These are phyloP conservation scores for Lordiphosa fenestrarum DNA, from an alignment of 2,888 invertebrate species.

Conservation along the genomic window DNA sequence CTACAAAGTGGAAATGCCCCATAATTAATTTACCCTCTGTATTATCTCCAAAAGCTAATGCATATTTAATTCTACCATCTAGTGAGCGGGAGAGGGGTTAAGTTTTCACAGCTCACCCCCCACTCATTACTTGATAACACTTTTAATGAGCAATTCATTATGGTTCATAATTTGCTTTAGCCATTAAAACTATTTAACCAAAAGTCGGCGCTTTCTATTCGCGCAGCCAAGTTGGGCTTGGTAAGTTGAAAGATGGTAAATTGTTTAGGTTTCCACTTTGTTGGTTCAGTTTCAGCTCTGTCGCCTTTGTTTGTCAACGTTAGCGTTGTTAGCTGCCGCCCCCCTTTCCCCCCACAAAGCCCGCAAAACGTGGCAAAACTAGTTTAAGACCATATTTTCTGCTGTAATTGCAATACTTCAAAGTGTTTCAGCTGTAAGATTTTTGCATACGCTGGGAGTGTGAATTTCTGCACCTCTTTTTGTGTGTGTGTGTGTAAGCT, in stretches of 20 bases:
- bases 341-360: conserved; percentile 18
- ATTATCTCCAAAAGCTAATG: no score
- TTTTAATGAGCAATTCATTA: no score
- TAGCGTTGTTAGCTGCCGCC: conserved; percentile 19
- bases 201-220: no score
- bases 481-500: conserved; percentile 1
- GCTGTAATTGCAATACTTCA: conserved; percentile 68
- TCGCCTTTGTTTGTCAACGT: conserved; percentile 14
- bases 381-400: conserved; percentile 74
- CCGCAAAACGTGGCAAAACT: conserved; percentile 55
- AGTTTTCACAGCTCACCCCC: no score
- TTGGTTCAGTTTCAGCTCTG: conserved; percentile 6
- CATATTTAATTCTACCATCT: no score
- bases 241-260: not conserved
- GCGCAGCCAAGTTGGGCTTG: no score
- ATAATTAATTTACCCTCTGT: no score
- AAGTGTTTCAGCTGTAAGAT: conserved; percentile 56
- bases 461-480: conserved; percentile 34
- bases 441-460: conserved; percentile 24
- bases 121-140: no score
- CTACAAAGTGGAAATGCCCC: no score
- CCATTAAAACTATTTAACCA: no score
- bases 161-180: no score
- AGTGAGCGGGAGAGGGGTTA: no score
- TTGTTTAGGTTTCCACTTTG: conserved; percentile 15